These are phyloP conservation scores for Steinernema scapterisci DNA, from an alignment of 2,888 invertebrate species.

Conservation along the genomic window DNA sequence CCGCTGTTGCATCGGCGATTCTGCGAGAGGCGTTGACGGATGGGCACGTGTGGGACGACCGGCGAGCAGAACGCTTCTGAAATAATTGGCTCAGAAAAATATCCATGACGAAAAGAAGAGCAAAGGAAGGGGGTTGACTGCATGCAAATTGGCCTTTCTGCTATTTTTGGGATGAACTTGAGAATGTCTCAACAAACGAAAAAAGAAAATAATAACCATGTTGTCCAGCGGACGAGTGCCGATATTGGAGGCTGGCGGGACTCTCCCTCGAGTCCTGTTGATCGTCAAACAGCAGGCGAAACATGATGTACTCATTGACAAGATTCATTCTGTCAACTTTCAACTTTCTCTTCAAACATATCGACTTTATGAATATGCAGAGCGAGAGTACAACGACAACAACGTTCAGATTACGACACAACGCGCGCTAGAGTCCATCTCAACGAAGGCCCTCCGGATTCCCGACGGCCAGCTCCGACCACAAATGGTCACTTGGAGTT, in stretches of 20 bases:
- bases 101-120: background rate
- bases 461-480: background rate
- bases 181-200: too few species aligned
- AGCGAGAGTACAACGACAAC: constrained; percentile 7
- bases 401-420: background rate
- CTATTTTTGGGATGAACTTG: too few species aligned
- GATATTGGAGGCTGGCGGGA: constrained; percentile 17
- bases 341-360: constrained; percentile 25
- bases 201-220: constrained; percentile 1
- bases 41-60: constrained; percentile 58
- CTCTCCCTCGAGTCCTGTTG: constrained; percentile 11
- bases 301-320: constrained; percentile 59
- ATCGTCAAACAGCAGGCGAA: constrained; percentile 56
- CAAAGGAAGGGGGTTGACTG: too few species aligned
- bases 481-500: constrained; percentile 3
- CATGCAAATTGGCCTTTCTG: too few species aligned
- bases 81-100: constrained; percentile 36
- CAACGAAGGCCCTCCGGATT: background rate
- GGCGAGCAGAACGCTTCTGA: constrained; percentile 61
- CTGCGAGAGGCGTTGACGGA: constrained; percentile 52
- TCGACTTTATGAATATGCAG: constrained; percentile 9
- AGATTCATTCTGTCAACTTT: constrained; percentile 31
- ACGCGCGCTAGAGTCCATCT: background rate
- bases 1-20: constrained; percentile 54
- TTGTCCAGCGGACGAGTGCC: constrained; percentile 30